Percentiles rank a stretch among this genome's conserved stretches.
phyloP scores from a whole-genome alignment of 2,888 invertebrate species.

The Trachelus iudaicus region DNA sequence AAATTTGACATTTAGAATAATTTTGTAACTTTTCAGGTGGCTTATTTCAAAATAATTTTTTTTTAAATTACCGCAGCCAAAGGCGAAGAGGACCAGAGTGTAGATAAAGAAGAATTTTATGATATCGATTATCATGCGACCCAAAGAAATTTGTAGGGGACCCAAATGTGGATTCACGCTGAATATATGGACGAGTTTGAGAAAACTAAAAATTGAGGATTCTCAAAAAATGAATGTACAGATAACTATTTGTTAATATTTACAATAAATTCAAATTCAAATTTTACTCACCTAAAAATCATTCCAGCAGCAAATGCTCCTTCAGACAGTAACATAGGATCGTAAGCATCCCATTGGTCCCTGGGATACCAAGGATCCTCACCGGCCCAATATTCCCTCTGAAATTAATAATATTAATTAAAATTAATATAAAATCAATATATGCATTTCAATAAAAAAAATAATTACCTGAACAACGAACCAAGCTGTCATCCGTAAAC shows the following conservation, averaged over 20 bases:
- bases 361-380: constrained; percentile 87
- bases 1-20: not conserved
- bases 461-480: constrained; percentile 83
- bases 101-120: constrained; percentile 97
- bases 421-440: constrained; percentile 33
- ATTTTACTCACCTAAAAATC: constrained; percentile 79
- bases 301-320: constrained; percentile 97
- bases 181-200: constrained; percentile 96
- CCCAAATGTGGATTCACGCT: constrained; percentile 97
- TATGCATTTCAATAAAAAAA: constrained; percentile 21
- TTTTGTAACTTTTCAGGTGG: not conserved
- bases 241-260: not conserved
- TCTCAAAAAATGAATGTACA: constrained; percentile 1
- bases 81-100: constrained; percentile 91
- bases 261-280: not conserved
- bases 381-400: constrained; percentile 78
- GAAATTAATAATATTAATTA: constrained; percentile 30
- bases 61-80: constrained; percentile 89
- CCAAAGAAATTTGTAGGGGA: constrained; percentile 92
- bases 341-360: constrained; percentile 93
- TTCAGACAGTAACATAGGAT: constrained; percentile 94
- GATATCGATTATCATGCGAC: constrained; percentile 94
- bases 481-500: constrained; percentile 89
- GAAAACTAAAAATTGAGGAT: constrained; percentile 72
- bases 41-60: not conserved